phyloP scores from a whole-genome alignment of 2,888 invertebrate species.

The Hirtodrosophila confusa region DNA sequence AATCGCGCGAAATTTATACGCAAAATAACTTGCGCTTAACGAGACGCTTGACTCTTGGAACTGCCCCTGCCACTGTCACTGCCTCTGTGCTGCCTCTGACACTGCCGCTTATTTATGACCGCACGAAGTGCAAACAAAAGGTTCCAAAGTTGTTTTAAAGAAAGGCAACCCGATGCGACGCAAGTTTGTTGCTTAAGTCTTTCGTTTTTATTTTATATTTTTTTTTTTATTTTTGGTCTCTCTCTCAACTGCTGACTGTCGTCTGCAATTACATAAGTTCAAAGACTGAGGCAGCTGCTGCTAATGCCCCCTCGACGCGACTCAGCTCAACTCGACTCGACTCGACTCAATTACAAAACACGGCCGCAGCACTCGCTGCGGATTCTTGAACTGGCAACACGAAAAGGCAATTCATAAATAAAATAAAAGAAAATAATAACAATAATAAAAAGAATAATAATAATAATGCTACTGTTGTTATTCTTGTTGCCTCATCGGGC shows the following conservation, averaged over 20 bases:
- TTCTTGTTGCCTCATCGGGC: constrained; percentile 65
- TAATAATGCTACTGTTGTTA: constrained; percentile 53
- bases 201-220: constrained; percentile 17
- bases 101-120: constrained; percentile 63
- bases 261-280: constrained; percentile 72
- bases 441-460: constrained; percentile 33
- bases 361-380: constrained; percentile 19
- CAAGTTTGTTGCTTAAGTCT: constrained; percentile 50
- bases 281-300: constrained; percentile 39
- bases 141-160: constrained; percentile 20
- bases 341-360: constrained; percentile 63
- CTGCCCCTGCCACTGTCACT: too few species aligned
- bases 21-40: constrained; percentile 47
- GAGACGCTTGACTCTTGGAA: constrained; percentile 4
- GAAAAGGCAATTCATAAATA: constrained; percentile 41
- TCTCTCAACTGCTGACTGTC: constrained; percentile 9
- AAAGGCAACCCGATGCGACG: constrained; percentile 22
- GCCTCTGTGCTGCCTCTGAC: background rate
- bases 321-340: constrained; percentile 11
- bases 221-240: too few species aligned
- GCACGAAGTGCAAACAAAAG: constrained; percentile 54
- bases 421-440: constrained; percentile 41
- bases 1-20: constrained; percentile 53
- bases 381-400: constrained; percentile 37
- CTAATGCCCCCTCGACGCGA: too few species aligned